Conservation (phyloP, 2,113 vertebrate species). For the Bombycilla garrulus region DNA sequence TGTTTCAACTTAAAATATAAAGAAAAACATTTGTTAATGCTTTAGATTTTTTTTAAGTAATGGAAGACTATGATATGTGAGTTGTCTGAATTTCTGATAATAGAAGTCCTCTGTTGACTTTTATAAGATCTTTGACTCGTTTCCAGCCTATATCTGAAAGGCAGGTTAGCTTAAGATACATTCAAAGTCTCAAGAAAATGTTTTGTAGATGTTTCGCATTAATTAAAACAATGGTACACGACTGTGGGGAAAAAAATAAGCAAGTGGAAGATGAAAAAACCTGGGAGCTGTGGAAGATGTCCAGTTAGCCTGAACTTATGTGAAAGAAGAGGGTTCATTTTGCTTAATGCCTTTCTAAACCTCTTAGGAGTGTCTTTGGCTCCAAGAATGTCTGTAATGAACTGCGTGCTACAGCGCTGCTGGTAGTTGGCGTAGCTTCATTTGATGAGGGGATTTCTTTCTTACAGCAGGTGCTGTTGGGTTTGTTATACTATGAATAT, state of each 20-base stretch:
- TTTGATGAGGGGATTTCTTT: neutral
- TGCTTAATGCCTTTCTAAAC: neutral
- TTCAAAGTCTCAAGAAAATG: neutral
- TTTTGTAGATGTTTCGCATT: neutral
- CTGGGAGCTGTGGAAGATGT: neutral
- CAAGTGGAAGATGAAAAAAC: neutral
- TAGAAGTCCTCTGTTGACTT: neutral
- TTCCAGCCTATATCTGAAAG: neutral
- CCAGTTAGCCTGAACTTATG: neutral
- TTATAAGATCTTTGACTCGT: neutral
- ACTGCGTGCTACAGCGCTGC: accelerated
- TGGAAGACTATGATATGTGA: neutral
- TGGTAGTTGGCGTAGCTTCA: neutral
- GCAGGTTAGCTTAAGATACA: neutral
- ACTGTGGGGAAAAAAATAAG: neutral
- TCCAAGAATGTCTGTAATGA: neutral
- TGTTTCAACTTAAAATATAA: neutral
- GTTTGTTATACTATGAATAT: neutral
- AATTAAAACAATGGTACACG: neutral
- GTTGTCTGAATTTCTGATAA: neutral
- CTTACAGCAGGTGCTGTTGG: neutral
- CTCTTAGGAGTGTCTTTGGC: neutral
- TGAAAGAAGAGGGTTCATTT: neutral
- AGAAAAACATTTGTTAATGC: neutral
- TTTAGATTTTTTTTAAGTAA: neutral